phyloP scores from a whole-genome alignment of 1,140 invertebrate genomes.

The Scaptomyza graminum region DNA sequence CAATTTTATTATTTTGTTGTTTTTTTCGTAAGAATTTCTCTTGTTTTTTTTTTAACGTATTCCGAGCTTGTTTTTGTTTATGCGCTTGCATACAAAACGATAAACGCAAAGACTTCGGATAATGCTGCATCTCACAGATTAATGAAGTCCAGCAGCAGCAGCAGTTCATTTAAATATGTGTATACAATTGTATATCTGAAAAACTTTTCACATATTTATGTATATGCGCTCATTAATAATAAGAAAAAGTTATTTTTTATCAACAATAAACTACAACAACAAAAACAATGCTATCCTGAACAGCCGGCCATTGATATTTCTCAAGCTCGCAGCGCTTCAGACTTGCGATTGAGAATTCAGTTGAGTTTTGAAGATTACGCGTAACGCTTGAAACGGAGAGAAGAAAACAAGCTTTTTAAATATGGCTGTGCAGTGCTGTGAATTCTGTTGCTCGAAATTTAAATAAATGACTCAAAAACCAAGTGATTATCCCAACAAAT shows the following conservation, averaged over 20 bases:
- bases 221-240: slow-evolving; percentile 13
- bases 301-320: slow-evolving; percentile 5
- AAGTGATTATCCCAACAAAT: neutral
- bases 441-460: neutral
- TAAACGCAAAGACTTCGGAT: slow-evolving; percentile 16
- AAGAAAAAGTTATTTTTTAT: slow-evolving; percentile 19
- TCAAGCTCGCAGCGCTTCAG: neutral
- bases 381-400: slow-evolving; percentile 3
- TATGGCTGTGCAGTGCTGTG: neutral
- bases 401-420: neutral
- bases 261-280: slow-evolving; percentile 6
- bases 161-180: slow-evolving; percentile 7
- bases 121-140: slow-evolving; percentile 22
- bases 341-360: slow-evolving; percentile 20
- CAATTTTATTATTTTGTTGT: neutral
- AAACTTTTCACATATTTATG: neutral
- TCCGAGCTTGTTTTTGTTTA: slow-evolving; percentile 48
- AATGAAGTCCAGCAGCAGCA: slow-evolving; percentile 23
- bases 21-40: neutral
- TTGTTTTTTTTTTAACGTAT: neutral
- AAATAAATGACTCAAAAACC: neutral
- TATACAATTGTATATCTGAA: neutral
- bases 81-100: slow-evolving; percentile 30
- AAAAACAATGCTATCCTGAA: slow-evolving; percentile 13
- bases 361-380: slow-evolving; percentile 14